phyloP scores from a whole-genome alignment of 2,888 invertebrate species.

The Chesias legatella region DNA sequence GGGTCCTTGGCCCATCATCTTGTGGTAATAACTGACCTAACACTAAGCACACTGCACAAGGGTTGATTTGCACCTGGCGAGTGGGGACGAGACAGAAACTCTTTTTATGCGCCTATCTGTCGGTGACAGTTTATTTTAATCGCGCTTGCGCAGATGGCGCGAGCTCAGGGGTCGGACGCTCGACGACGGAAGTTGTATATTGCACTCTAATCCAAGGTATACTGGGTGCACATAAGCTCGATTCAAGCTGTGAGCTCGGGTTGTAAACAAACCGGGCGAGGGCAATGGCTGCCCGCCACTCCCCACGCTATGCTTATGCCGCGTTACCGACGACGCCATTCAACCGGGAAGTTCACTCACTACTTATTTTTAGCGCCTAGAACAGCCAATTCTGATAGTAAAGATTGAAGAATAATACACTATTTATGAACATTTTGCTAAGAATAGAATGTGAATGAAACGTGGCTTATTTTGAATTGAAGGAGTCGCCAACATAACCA shows the following conservation, averaged over 20 bases:
- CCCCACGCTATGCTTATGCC: constrained; percentile 58
- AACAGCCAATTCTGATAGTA: constrained; percentile 47
- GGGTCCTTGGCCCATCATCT: constrained; percentile 48
- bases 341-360: constrained; percentile 79
- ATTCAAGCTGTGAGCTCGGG: constrained; percentile 43
- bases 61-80: constrained; percentile 68
- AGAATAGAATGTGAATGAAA: too few relatives aligned
- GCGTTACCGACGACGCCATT: constrained; percentile 68
- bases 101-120: constrained; percentile 63
- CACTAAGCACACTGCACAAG: constrained; percentile 56
- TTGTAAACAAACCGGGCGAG: constrained; percentile 79
- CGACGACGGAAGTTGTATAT: constrained; percentile 34
- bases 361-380: constrained; percentile 74
- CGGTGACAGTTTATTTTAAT: constrained; percentile 73
- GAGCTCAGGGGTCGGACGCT: constrained; percentile 56
- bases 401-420: not conserved
- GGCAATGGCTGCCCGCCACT: constrained; percentile 76
- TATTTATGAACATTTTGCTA: not conserved
- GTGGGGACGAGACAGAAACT: constrained; percentile 42
- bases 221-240: constrained; percentile 58
- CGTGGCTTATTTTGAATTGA: too few relatives aligned
- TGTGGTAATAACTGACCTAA: constrained; percentile 66
- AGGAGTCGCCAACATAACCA: too few relatives aligned
- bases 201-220: constrained; percentile 52
- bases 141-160: constrained; percentile 73